Evolutionary conservation across 2,113 vertebrate genomes (phyloP), one percentile per base, ranked within the genome.

Genomic region (Prochilodus magdalenae): DNA sequence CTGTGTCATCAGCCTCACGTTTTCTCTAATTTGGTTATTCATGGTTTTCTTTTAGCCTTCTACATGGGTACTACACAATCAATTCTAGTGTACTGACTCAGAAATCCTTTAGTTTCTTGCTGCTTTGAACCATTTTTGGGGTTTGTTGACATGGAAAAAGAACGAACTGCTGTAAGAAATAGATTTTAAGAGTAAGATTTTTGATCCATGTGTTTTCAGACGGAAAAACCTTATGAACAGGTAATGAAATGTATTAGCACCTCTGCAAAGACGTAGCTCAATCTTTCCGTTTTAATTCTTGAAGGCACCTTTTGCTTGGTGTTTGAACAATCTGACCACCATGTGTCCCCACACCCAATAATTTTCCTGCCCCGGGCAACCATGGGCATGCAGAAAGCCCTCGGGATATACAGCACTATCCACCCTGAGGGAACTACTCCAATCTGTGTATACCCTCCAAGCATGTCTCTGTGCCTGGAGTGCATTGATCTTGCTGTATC

Each of bases 381-480:
- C 63, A 44, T 33, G 73, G 47, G 60, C 59, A 66, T 40, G 62
- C 29, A 44, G 27, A 29, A 74, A 8, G 36, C 27, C 71, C 60
- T 51, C 30, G 22, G 71, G 72, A 57, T 44, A 13, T 65, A 73
- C 59, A 66, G 62, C 47, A 60, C 24, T 81, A 55, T 66, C 59
- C 33, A 62, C 44, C 59, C 79, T 73, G 27, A 66, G 79, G 79
- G 29, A 73, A 36, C 36, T 24, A 22, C 49, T 62, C 27, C 33
- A 51, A 66, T 60, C 16, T 59, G 5, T 16, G 15, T 10, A 11
- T 73, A 27, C 20, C 65, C 44, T 40, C 73, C 20, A 24, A 75
- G 15, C 53, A 40, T 33, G 33, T 24, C 27, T 57, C 60, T 81
- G 77, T 78, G 75, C 80, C 60, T 70, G 73, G 24, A 24, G 47